Evolutionary conservation across 2,113 vertebrate genomes (phyloP), one percentile per base, ranked within the genome.

Genomic region (Excalfactoria chinensis): DNA sequence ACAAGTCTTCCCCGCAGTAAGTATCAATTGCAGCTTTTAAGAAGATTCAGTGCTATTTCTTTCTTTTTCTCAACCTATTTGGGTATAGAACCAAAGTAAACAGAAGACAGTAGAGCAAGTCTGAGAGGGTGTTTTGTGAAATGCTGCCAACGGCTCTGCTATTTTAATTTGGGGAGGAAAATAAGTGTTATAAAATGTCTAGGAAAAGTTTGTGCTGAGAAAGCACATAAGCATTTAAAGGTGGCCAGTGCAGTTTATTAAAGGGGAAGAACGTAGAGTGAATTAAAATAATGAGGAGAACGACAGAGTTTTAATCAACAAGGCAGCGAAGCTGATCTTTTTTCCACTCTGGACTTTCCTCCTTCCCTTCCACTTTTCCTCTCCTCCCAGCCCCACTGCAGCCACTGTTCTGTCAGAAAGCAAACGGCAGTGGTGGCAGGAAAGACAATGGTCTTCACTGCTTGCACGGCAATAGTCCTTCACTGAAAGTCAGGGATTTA

Each of bases 1-100:
- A 85, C 34, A 9, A 94, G 91, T 68, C 94, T 91, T 95, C 70
- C 76, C 77, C 90, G 1, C 93, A 92, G 88, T 96, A 96, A 96
- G 88, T 95, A 92, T 79, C 25, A 4, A 91, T 69, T 58, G 43
- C 70, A 75, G 55, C 41, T 95, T 95, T 91, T 95, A 64, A 96
- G 89, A 91, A 84, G 87, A 86, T 93, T 82, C 56, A 51, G 74
- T 91, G 68, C 34, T 81, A 46, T 74, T 79, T 93, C 49, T 94
- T 80, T 90, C 82, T 90, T 84, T 89, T 84, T 94, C 92, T 86
- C 84, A 75, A 90, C 71, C 46, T 89, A 40, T 93, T 90, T 80
- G 69, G 40, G 67, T 76, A 43, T 20, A 84, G 49, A 95, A 78
- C 70, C 91, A 95, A 90, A 88, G 60, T 74, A 97, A 95, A 96